A percentile compares a stretch with the other conserved stretches of the same genome.
These are phyloP conservation scores for Engraulis encrasicolus DNA, from an alignment of 2,113 vertebrate genomes.

Conservation along the genomic window DNA sequence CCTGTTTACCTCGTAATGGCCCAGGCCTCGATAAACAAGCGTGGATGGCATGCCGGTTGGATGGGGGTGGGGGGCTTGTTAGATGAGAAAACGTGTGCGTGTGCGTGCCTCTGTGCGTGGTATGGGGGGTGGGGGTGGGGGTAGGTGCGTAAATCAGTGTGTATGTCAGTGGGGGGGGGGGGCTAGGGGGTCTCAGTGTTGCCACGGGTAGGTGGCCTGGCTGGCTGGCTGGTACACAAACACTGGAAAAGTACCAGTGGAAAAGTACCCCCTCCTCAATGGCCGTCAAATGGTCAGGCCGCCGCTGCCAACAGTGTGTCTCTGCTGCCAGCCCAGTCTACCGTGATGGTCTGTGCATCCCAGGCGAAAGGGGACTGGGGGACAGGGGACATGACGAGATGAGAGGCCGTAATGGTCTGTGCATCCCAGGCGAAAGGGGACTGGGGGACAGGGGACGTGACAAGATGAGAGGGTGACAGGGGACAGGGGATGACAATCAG, in stretches of 20 bases:
- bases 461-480: no score
- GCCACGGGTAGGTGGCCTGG: no score
- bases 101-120: no score
- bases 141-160: background rate
- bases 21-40: background rate
- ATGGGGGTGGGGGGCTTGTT: background rate
- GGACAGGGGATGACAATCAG: no score
- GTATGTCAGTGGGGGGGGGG: background rate
- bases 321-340: background rate
- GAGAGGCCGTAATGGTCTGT: background rate
- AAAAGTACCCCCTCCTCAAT: background rate
- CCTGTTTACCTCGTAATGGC: background rate
- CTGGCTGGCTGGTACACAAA: background rate
- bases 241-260: background rate
- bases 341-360: background rate
- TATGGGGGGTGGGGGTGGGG: background rate
- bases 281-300: background rate
- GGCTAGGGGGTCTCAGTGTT: background rate
- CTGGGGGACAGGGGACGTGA: no score
- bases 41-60: background rate
- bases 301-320: background rate
- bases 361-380: slow-evolving; percentile 10
- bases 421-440: background rate
- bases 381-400: background rate
- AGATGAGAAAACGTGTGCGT: background rate